phyloP scores from a whole-genome alignment of 1,140 invertebrate species.

The Agraylea sexmaculata region DNA sequence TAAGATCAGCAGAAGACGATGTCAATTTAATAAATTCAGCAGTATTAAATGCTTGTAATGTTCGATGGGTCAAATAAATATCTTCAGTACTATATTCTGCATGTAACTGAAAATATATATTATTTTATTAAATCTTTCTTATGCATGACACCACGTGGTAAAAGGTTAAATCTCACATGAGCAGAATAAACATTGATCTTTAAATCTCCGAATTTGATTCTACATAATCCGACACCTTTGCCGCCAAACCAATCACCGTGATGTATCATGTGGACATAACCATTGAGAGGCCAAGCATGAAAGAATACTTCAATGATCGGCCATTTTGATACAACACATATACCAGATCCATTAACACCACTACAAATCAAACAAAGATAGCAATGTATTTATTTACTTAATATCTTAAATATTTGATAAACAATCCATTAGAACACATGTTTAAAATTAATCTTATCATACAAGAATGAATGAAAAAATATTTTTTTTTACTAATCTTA shows the following conservation, averaged over 20 bases:
- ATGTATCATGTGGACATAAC: slow-evolving; percentile 90
- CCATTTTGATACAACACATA: slow-evolving; percentile 82
- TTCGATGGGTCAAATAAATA: slow-evolving; percentile 80
- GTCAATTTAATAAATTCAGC: slow-evolving; percentile 87
- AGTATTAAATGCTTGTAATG: slow-evolving; percentile 87
- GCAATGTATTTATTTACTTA: slow-evolving; percentile 6
- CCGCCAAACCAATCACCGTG: slow-evolving; percentile 98
- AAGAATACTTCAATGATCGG: slow-evolving; percentile 82
- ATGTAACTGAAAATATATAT: slow-evolving; percentile 57
- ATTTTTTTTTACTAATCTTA: too few relatives aligned
- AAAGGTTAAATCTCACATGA: slow-evolving; percentile 58
- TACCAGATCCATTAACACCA: slow-evolving; percentile 83
- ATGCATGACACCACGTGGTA: not conserved
- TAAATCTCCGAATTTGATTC: slow-evolving; percentile 53
- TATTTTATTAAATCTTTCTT: not conserved
- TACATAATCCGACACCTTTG: slow-evolving; percentile 88
- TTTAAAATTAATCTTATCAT: too few relatives aligned
- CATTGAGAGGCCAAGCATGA: slow-evolving; percentile 89
- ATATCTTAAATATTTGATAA: too few relatives aligned
- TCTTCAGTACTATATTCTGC: slow-evolving; percentile 86
- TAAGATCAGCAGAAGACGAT: slow-evolving; percentile 60
- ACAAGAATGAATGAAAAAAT: too few relatives aligned
- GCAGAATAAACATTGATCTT: slow-evolving; percentile 79
- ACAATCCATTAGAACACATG: too few relatives aligned
- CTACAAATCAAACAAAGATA: slow-evolving; percentile 39